Base-by-base conservation (phyloP, 2,797 vertebrate species). In the Liasis olivaceus region DNA sequence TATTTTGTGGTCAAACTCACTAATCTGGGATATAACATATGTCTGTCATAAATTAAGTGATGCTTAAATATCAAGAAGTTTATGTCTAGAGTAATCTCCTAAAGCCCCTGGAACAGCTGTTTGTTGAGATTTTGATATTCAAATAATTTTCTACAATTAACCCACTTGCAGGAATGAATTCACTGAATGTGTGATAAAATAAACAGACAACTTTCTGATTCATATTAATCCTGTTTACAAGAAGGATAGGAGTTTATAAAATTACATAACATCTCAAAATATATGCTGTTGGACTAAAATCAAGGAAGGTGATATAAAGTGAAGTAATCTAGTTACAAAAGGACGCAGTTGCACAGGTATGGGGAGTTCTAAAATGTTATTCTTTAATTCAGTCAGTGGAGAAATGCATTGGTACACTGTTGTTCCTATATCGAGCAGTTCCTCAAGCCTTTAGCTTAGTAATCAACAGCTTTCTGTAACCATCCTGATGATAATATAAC, bases 31-130 rank as follows among this genome's bases (percentile, higher is more conserved):
- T 85, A 85, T 89, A 89, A 66, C 81, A 89, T 89, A 51, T 85
- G 77, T 85, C 77, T 92, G 77, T 89, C 77, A 85, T 89, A 89
- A 92, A 85, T 85, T 62, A 89, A 92, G 51, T 85, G 77, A 92
- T 92, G 72, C 77, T 85, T 89, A 92, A 85, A 88, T 28, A 64
- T 59, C 51, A 85, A 89, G 87, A 42, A 66, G 15, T 54, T 89
- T n/a, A 85, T 87, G 85, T 64, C 91, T 62, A 64, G 22, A 85
- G 17, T 89, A 92, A 92, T 92, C 87, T 89, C 11, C 20, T 58
- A 89, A 66, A 24, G 42, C 77, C 51, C 51, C 11, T 59, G 24
- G 31, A 89, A 54, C 47, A 92, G 72, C n/a, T 36, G 51, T 92
- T 89, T 58, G 17, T 66, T 88, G 89, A 89, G 87, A 66, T 89